Conservation (phyloP, 1,140 invertebrate species). For the Bradynema listronoti region DNA sequence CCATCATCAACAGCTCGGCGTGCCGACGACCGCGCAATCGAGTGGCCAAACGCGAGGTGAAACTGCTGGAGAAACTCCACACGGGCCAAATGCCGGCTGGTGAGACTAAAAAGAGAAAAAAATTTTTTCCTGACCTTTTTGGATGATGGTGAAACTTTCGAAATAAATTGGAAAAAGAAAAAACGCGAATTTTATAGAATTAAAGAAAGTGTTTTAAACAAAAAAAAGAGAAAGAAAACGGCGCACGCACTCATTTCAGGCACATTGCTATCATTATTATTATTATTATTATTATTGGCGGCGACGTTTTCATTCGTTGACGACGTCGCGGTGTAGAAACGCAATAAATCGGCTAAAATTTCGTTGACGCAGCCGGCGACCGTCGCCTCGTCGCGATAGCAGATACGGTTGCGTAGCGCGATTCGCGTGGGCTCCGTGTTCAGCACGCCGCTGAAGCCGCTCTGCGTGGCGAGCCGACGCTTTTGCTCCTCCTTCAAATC, state of each 20-base stretch:
- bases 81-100: conserved; percentile 27
- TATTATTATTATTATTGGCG: too few species aligned
- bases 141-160: too few species aligned
- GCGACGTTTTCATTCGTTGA: too few species aligned
- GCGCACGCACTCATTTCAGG: too few species aligned
- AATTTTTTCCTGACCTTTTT: too few species aligned
- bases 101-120: too few species aligned
- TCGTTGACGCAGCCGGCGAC: conserved; percentile 39
- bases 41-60: conserved; percentile 30
- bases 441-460: conserved; percentile 28
- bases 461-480: conserved; percentile 23
- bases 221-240: too few species aligned
- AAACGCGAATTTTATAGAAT: too few species aligned
- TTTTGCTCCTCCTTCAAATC: conserved; percentile 36
- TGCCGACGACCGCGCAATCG: conserved; percentile 22
- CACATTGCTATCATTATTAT: too few species aligned
- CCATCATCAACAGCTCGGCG: conserved; percentile 37
- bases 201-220: too few species aligned
- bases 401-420: conserved; percentile 33
- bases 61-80: conserved; percentile 33
- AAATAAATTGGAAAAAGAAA: too few species aligned
- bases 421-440: conserved; percentile 44
- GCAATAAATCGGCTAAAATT: conserved; percentile 32
- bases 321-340: conserved; percentile 19
- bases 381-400: conserved; percentile 16